Percentiles rank a stretch among this genome's conserved stretches.
Conservation (phyloP, 2,888 invertebrate species). For the Junonia oenone region DNA sequence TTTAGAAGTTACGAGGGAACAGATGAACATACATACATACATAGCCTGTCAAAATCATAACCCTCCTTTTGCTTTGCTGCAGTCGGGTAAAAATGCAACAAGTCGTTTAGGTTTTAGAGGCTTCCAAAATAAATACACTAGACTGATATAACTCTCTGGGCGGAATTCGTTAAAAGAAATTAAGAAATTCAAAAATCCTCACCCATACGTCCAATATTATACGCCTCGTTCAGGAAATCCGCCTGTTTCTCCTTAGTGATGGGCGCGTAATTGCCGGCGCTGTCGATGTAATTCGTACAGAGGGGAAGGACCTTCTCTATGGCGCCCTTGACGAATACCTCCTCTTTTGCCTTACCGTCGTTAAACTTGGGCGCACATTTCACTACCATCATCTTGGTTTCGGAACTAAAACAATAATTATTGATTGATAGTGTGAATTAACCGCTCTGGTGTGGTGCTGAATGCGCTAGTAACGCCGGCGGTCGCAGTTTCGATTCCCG, state of each 20-base stretch:
- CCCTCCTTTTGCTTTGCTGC: too few relatives aligned
- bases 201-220: slow-evolving; percentile 93
- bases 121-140: too few relatives aligned
- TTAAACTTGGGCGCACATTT: slow-evolving; percentile 91
- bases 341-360: slow-evolving; percentile 84
- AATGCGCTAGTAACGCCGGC: too few relatives aligned
- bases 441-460: too few relatives aligned
- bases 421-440: not conserved
- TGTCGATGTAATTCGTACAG: slow-evolving; percentile 88
- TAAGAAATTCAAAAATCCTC: slow-evolving; percentile 30
- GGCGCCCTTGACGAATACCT: slow-evolving; percentile 97
- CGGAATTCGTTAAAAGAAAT: not conserved
- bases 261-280: slow-evolving; percentile 85
- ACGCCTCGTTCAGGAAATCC: slow-evolving; percentile 88
- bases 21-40: too few relatives aligned
- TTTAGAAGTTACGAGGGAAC: too few relatives aligned
- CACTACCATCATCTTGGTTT: slow-evolving; percentile 99
- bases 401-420: slow-evolving; percentile 82
- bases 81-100: too few relatives aligned
- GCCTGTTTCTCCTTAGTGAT: slow-evolving; percentile 90
- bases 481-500: too few relatives aligned
- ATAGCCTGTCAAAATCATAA: too few relatives aligned
- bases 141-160: too few relatives aligned
- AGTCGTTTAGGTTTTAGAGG: too few relatives aligned
- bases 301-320: slow-evolving; percentile 93